These are phyloP conservation scores for Lepidocyrtinus sp. DNA, from an alignment of 2,888 invertebrate genomes.

Conservation along the genomic window DNA sequence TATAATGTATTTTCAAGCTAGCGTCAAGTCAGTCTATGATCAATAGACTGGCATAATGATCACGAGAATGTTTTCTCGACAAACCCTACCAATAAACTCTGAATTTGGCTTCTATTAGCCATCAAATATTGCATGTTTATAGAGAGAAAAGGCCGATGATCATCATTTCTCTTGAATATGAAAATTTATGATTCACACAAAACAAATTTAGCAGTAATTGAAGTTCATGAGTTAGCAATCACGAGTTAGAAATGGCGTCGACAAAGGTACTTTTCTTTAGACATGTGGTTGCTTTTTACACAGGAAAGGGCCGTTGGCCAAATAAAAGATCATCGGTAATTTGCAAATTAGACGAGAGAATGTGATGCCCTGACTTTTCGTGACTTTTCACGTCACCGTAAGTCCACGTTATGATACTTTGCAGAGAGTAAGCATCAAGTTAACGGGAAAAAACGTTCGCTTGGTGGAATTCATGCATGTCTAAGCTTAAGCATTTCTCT, in stretches of 20 bases:
- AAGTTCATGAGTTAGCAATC: constrained; percentile 31
- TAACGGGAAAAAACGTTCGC: too few relatives aligned
- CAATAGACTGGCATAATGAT: neutral
- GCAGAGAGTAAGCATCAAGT: too few relatives aligned
- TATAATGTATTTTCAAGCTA: too few relatives aligned
- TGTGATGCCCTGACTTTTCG: constrained; percentile 12
- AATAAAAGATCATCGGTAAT: neutral
- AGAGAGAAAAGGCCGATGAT: neutral
- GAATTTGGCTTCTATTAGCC: constrained; percentile 30
- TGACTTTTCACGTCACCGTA: too few relatives aligned
- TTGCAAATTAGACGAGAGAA: constrained; percentile 8
- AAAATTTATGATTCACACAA: constrained; percentile 18
- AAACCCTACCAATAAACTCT: constrained; percentile 27
- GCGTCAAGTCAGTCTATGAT: too few relatives aligned
- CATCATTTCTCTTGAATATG: constrained; percentile 16
- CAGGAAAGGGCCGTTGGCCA: constrained; percentile 18
- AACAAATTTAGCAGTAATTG: constrained; percentile 14
- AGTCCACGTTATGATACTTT: too few relatives aligned
- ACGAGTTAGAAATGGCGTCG: constrained; percentile 7
- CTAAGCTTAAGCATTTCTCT: too few relatives aligned
- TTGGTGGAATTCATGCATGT: too few relatives aligned
- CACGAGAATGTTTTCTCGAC: neutral
- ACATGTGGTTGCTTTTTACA: constrained; percentile 1
- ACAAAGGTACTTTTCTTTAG: neutral
- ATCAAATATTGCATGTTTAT: constrained; percentile 16